Evolutionary conservation across 1,140 invertebrate genomes (phyloP).

Genomic region (Drosophila nasuta): DNA sequence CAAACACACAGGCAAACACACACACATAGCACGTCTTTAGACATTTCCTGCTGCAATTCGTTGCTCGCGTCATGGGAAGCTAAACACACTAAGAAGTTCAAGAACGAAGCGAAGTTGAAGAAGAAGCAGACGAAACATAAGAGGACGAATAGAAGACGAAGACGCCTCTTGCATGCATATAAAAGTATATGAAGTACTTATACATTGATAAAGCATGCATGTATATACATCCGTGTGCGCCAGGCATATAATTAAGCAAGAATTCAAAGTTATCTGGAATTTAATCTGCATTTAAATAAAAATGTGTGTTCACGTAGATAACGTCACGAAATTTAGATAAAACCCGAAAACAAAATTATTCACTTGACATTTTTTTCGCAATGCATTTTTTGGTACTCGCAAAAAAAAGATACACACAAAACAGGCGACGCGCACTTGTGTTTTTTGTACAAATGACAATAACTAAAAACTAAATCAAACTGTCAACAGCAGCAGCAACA

Average conservation of each 20-base stretch:
- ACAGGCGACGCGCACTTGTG: slow-evolving; percentile 39
- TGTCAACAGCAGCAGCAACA: slow-evolving; percentile 31
- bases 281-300: slow-evolving; percentile 51
- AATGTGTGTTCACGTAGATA: slow-evolving; percentile 28
- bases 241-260: slow-evolving; percentile 45
- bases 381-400: slow-evolving; percentile 18
- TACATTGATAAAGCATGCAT: background rate
- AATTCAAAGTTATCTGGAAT: slow-evolving; percentile 53
- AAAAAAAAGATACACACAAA: slow-evolving; percentile 12
- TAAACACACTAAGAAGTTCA: slow-evolving; percentile 56
- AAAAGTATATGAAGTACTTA: background rate
- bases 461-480: slow-evolving; percentile 41
- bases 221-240: background rate
- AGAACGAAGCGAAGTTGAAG: slow-evolving; percentile 9
- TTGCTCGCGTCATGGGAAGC: slow-evolving; percentile 69
- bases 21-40: slow-evolving; percentile 9
- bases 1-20: background rate
- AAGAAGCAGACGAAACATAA: slow-evolving; percentile 8
- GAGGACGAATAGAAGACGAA: slow-evolving; percentile 22
- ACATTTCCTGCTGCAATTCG: slow-evolving; percentile 64
- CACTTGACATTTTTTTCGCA: slow-evolving; percentile 12
- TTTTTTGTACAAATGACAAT: slow-evolving; percentile 45
- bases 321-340: slow-evolving; percentile 21
- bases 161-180: slow-evolving; percentile 29
- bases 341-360: background rate